Evolutionary conservation across 2,888 invertebrate genomes (phyloP).

Genomic region (Amblyjoppa fuscipennis): DNA sequence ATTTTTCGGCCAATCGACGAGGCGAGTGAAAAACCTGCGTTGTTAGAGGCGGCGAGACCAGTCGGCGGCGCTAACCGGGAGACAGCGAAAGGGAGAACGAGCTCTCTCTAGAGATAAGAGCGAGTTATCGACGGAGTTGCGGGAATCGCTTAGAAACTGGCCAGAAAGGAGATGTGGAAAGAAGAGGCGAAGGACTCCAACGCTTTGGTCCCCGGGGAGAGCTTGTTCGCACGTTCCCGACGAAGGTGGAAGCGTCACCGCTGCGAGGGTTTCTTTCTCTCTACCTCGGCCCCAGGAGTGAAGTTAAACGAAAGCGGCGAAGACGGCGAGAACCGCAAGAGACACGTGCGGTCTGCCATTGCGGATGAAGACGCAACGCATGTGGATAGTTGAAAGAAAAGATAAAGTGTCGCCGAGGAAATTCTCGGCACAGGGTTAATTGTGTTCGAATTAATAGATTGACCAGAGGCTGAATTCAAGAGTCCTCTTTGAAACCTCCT

Average conservation of each 20-base stretch:
- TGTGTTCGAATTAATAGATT: neutral
- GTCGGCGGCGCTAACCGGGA: neutral
- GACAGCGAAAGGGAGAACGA: constrained; percentile 12
- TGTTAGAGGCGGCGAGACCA: neutral
- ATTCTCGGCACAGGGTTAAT: neutral
- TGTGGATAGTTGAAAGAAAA: neutral
- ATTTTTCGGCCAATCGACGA: neutral
- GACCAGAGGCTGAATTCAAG: neutral
- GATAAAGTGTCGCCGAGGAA: neutral
- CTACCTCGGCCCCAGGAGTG: constrained; percentile 28
- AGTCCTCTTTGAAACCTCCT: no score
- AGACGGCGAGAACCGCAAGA: neutral
- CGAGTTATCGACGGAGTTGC: constrained; percentile 66
- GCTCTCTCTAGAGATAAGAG: constrained; percentile 48
- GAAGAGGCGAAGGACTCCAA: constrained; percentile 10
- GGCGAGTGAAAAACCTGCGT: constrained; percentile 3
- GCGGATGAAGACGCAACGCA: constrained; percentile 18
- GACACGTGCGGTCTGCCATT: neutral
- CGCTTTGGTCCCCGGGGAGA: constrained; percentile 29
- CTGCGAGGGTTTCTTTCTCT: neutral
- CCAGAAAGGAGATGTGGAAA: constrained; percentile 17
- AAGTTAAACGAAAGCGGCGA: constrained; percentile 31
- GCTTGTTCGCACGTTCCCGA: constrained; percentile 52
- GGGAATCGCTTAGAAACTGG: constrained; percentile 22
- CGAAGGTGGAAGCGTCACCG: constrained; percentile 33